These are phyloP conservation scores for Cylas formicarius DNA, from an alignment of 1,140 invertebrate genomes.

Conservation along the genomic window DNA sequence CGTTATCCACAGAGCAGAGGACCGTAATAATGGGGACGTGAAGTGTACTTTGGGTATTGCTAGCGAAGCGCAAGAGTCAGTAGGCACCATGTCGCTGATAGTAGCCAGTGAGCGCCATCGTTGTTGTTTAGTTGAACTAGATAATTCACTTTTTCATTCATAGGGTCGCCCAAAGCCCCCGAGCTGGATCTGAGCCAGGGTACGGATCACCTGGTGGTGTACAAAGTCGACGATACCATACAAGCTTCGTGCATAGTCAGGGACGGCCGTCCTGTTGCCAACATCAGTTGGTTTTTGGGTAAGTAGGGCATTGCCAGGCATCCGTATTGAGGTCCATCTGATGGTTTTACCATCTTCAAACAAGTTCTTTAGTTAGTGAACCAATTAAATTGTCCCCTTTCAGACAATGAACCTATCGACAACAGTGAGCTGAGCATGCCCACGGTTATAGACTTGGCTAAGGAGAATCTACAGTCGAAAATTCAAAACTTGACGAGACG, in stretches of 20 bases:
- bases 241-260: constrained; percentile 57
- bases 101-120: constrained; percentile 72
- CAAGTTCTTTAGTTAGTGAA: too few species aligned
- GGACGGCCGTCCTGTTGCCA: constrained; percentile 62
- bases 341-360: too few species aligned
- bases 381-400: constrained; percentile 8
- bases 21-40: constrained; percentile 59
- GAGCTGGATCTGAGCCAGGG: constrained; percentile 49
- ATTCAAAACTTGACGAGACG: constrained; percentile 55
- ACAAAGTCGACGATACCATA: constrained; percentile 53
- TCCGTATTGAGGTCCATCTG: too few species aligned
- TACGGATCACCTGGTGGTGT: constrained; percentile 40
- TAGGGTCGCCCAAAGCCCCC: constrained; percentile 54
- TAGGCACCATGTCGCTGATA: constrained; percentile 53
- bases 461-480: constrained; percentile 48
- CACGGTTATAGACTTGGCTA: constrained; percentile 43
- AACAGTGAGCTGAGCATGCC: constrained; percentile 48
- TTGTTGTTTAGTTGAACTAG: too few species aligned
- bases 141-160: too few species aligned
- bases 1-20: constrained; percentile 52
- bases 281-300: constrained; percentile 62
- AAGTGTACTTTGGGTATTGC: constrained; percentile 53
- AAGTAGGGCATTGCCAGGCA: too few species aligned
- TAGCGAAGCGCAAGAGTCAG: constrained; percentile 46
- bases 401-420: constrained; percentile 53